These are phyloP conservation scores for Mormyrus proboscirostris DNA, from an alignment of 2,797 vertebrate genomes.

Conservation along the genomic window DNA sequence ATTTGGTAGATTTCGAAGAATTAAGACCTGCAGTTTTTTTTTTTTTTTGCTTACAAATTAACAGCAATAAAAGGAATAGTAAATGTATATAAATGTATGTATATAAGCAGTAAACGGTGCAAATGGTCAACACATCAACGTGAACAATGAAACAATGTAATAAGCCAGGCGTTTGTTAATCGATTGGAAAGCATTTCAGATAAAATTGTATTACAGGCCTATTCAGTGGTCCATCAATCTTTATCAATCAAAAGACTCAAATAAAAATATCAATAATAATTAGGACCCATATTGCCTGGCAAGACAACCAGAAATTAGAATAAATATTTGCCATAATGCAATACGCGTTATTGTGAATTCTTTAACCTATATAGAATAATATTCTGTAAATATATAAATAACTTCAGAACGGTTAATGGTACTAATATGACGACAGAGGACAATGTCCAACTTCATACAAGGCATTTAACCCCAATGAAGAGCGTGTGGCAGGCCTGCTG, in stretches of 20 bases:
- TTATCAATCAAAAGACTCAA: not conserved
- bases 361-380: not conserved
- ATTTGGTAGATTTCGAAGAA: not conserved
- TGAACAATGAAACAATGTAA: not conserved
- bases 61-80: not conserved
- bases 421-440: not conserved
- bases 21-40: not conserved
- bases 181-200: not conserved
- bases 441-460: not conserved
- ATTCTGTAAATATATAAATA: not conserved
- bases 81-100: not conserved
- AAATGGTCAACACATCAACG: not conserved
- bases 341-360: not conserved
- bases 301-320: not conserved
- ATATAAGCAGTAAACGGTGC: not conserved
- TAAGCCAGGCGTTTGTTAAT: slow-evolving; percentile 5
- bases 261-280: slow-evolving; percentile 4
- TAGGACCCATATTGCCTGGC: not conserved
- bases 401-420: not conserved
- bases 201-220: not conserved
- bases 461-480: not conserved
- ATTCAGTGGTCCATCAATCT: not conserved
- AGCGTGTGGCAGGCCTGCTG: not conserved
- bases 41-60: not conserved
- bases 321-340: not conserved